These are phyloP conservation scores for Altica lythri DNA, from an alignment of 2,888 invertebrate genomes.

Conservation along the genomic window DNA sequence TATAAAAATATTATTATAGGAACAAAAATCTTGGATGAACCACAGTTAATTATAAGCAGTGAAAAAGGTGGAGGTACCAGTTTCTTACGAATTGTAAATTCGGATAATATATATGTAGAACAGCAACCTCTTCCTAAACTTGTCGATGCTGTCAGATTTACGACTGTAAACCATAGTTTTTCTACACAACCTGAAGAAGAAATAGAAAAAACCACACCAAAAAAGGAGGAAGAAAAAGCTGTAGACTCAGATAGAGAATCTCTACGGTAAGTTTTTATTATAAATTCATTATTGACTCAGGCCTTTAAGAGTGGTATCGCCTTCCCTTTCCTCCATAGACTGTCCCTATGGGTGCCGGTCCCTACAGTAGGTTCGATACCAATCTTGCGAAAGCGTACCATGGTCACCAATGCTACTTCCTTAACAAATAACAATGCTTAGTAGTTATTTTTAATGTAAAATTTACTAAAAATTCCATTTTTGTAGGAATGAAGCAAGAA, in stretches of 20 bases:
- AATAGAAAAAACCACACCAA: slow-evolving; percentile 22
- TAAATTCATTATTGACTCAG: background rate
- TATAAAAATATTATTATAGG: slow-evolving; percentile 34
- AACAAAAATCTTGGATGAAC: slow-evolving; percentile 47
- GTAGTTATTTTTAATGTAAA: too few relatives aligned
- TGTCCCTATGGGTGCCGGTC: too few relatives aligned
- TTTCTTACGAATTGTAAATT: slow-evolving; percentile 52
- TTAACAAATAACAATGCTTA: too few relatives aligned
- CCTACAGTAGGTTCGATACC: too few relatives aligned
- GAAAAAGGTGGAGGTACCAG: slow-evolving; percentile 42
- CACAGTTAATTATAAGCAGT: slow-evolving; percentile 47
- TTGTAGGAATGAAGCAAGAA: slow-evolving; percentile 48
- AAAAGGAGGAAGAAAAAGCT: slow-evolving; percentile 49
- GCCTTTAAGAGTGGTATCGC: too few relatives aligned
- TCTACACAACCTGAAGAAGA: slow-evolving; percentile 4
- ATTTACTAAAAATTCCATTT: too few relatives aligned
- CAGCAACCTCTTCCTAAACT: slow-evolving; percentile 44
- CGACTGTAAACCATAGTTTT: slow-evolving; percentile 23
- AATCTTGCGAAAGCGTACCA: too few relatives aligned
- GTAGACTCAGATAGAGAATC: slow-evolving; percentile 53
- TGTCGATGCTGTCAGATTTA: slow-evolving; percentile 40
- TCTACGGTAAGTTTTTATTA: slow-evolving; percentile 33
- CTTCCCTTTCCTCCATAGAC: too few relatives aligned
- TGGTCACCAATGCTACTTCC: too few relatives aligned
- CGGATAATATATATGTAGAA: slow-evolving; percentile 51